Percentiles rank a stretch among this genome's conserved stretches.
These are phyloP conservation scores for Oligia strigilis DNA, from an alignment of 2,888 invertebrate genomes.

Conservation along the genomic window DNA sequence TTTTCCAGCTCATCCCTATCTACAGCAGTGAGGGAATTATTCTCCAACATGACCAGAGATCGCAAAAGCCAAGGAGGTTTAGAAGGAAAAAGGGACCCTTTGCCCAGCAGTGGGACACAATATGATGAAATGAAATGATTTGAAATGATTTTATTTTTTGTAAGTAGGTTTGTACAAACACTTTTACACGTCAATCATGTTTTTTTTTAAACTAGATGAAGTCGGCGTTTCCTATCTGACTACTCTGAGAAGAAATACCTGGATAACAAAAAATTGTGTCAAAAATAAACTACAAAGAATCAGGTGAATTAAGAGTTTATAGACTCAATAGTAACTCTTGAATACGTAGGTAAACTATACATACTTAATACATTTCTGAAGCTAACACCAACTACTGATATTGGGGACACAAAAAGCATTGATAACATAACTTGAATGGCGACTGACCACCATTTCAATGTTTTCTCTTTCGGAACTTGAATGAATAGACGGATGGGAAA, in stretches of 20 bases:
- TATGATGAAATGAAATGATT: too few species aligned
- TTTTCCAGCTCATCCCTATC: not conserved
- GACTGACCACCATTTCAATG: slow-evolving; percentile 22
- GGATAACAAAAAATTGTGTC: not conserved
- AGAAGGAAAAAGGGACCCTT: not conserved
- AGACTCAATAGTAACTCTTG: not conserved
- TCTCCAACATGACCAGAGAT: not conserved
- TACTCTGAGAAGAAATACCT: too few species aligned
- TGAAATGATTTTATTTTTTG: too few species aligned
- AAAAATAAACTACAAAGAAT: not conserved
- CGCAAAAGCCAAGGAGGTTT: not conserved
- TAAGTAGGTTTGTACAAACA: too few species aligned
- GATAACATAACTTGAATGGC: slow-evolving; percentile 14
- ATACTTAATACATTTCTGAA: not conserved
- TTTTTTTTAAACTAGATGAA: too few species aligned
- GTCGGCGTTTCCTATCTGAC: too few species aligned
- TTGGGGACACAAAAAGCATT: slow-evolving; percentile 6
- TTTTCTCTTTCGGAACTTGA: not conserved
- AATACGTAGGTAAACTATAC: not conserved
- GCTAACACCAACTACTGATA: not conserved
- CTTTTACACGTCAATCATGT: too few species aligned
- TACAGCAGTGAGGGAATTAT: not conserved
- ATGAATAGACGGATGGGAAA: slow-evolving; percentile 15
- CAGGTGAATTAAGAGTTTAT: too few species aligned
- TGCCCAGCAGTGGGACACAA: too few species aligned